phyloP scores from a whole-genome alignment of 2,113 vertebrate species.

The Tricholaema leucomelas region DNA sequence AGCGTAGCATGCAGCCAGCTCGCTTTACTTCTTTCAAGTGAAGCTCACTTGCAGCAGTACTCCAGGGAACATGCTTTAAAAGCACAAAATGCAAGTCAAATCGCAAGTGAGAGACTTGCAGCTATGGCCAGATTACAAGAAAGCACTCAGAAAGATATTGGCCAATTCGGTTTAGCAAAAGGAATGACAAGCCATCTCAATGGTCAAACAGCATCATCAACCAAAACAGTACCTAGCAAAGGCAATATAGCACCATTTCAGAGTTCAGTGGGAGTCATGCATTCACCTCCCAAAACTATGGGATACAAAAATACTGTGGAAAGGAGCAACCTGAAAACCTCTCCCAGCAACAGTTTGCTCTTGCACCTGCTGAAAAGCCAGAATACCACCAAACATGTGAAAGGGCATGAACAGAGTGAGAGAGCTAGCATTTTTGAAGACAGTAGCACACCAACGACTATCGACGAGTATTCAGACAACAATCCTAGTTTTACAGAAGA shows the following conservation, averaged over 20 bases:
- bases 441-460: constrained; percentile 86
- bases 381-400: constrained; percentile 84
- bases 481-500: constrained; percentile 91
- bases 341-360: constrained; percentile 92
- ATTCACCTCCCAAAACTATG: constrained; percentile 72
- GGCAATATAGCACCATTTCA: constrained; percentile 78
- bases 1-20: constrained; percentile 96
- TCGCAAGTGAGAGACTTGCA: constrained; percentile 93
- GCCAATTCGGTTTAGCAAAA: constrained; percentile 77
- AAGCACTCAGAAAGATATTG: constrained; percentile 82
- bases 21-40: constrained; percentile 94
- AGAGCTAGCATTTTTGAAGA: constrained; percentile 80
- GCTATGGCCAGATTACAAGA: constrained; percentile 91
- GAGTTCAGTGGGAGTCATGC: constrained; percentile 69
- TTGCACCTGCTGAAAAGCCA: constrained; percentile 96
- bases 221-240: constrained; percentile 76
- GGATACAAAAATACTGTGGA: constrained; percentile 86
- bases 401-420: constrained; percentile 83
- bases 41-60: constrained; percentile 97
- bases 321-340: constrained; percentile 81
- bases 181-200: constrained; percentile 83
- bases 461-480: constrained; percentile 90
- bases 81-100: constrained; percentile 89
- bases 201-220: constrained; percentile 81
- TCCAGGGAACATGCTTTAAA: constrained; percentile 95